Evolutionary conservation across 2,113 vertebrate species (phyloP), one percentile per base, ranked within the genome.

Genomic region (Gyps fulvus): DNA sequence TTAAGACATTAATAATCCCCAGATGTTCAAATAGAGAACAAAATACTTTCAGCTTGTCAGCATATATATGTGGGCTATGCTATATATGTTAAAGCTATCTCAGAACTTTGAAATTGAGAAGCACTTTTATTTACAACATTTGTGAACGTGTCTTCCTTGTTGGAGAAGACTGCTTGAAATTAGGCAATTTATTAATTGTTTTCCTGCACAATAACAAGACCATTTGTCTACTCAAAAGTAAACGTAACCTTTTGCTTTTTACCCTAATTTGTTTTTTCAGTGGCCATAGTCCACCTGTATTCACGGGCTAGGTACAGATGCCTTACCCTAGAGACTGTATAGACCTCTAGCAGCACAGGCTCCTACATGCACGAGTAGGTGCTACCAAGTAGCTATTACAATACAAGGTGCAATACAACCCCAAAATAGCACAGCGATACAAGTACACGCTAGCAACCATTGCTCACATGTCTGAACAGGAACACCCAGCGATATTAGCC

Each of bases 1-100:
- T 96, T 97, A 97, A 98, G 97, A 95, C 91, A 90, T 96, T 97
- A 98, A 98, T 98, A 98, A 83, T 89, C 90, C 73, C 96, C 98
- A 98, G 98, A 98, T 97, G 98, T 97, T 98, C 97, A 76, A 94
- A 95, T 40, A 94, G 94, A 95, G 95, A 95, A 97, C 67, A 97
- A 95, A 98, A 95, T 90, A 96, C 97, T 98, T 95, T 38, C 91
- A 89, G 95, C 78, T 90, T 74, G 94, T 98, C 98, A 98, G 98
- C 97, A 98, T 43, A 93, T 96, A 95, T 96, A 76, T 89, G 40
- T 77, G 43, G 57, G 36, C 65, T 93, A 89, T 83, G 96, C 92
- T 96, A 92, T 86, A 83, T 83, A 80, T 40, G 78, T 72, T 90
- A 73, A 89, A 94, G 70, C 74, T 80, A 43, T 73, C 43, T 92